These are phyloP conservation scores for Hydriomena furcata DNA, from an alignment of 2,888 invertebrate genomes.

Conservation along the genomic window DNA sequence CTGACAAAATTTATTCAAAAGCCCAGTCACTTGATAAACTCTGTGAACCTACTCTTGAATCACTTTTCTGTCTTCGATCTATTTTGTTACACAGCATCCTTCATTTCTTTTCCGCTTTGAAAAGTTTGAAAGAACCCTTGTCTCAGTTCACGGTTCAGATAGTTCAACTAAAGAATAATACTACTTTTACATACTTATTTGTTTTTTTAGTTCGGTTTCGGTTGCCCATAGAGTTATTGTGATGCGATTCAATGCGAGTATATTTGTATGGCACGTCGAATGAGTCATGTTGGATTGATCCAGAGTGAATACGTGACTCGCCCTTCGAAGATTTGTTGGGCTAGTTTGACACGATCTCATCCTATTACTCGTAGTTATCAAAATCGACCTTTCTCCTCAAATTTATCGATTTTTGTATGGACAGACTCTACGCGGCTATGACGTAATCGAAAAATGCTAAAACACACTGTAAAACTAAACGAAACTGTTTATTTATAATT, in stretches of 20 bases:
- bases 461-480: no score
- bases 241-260: conserved; percentile 6
- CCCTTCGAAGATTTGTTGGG: conserved; percentile 18
- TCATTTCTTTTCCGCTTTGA: conserved; percentile 7
- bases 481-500: no score
- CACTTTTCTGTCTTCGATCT: conserved; percentile 2
- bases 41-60: conserved; percentile 4
- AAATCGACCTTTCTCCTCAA: no score
- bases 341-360: conserved; percentile 16
- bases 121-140: conserved; percentile 8
- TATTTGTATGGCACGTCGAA: conserved; percentile 7
- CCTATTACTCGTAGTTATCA: conserved; percentile 6
- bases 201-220: neutral
- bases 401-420: no score
- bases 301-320: conserved; percentile 25
- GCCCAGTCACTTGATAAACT: neutral
- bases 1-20: neutral
- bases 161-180: neutral
- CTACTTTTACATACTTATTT: neutral
- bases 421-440: no score
- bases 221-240: conserved; percentile 7
- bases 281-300: conserved; percentile 16
- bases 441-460: no score
- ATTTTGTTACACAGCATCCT: conserved; percentile 1
- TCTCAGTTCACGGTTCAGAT: conserved; percentile 11